Conservation (phyloP, 2,888 invertebrate genomes). For the Lordiphosa andalusiaca region DNA sequence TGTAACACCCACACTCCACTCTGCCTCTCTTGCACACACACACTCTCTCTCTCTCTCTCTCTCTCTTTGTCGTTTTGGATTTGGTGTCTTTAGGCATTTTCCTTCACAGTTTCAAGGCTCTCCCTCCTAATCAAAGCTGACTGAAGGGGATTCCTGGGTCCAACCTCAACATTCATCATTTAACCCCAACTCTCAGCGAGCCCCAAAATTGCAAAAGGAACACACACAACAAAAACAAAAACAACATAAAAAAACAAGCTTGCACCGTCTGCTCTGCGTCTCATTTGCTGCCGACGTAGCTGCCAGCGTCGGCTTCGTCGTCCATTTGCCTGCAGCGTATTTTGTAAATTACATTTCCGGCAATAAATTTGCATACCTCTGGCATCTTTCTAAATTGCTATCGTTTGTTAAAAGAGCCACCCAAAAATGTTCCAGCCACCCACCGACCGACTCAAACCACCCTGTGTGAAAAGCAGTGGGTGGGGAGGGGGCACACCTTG, state of each 20-base stretch:
- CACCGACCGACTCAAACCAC: conserved; percentile 15
- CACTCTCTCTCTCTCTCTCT: conserved; percentile 8
- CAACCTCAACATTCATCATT: conserved; percentile 38
- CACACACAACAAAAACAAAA: conserved; percentile 27
- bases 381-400: conserved; percentile 79
- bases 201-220: conserved; percentile 21
- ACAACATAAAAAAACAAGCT: too few species aligned
- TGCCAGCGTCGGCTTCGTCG: conserved; percentile 25
- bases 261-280: conserved; percentile 18
- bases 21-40: conserved; percentile 1
- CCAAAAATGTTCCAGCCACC: conserved; percentile 23
- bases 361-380: conserved; percentile 80
- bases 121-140: conserved; percentile 43
- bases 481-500: conserved; percentile 40
- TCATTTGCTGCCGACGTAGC: conserved; percentile 21
- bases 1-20: conserved; percentile 11
- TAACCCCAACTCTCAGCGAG: conserved; percentile 1
- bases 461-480: conserved; percentile 10
- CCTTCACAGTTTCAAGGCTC: conserved; percentile 40
- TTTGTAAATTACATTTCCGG: conserved; percentile 81
- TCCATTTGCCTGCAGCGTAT: conserved; percentile 76
- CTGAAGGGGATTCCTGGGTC: conserved; percentile 23
- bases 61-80: conserved; percentile 8
- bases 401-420: conserved; percentile 73
- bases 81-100: conserved; percentile 16